These are phyloP conservation scores for Pheosia gnoma DNA, from an alignment of 2,888 invertebrate species.

Conservation along the genomic window DNA sequence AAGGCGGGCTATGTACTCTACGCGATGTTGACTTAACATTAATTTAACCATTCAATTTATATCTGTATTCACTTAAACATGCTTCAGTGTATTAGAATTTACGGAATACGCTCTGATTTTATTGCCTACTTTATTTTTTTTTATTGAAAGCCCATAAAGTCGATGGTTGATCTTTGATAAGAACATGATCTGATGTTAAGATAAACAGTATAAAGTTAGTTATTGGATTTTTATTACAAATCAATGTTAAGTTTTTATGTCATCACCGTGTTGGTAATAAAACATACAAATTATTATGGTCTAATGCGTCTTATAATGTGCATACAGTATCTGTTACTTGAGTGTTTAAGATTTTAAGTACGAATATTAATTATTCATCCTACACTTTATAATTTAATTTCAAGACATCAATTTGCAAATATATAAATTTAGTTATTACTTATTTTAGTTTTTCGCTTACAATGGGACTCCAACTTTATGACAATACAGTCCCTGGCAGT, in stretches of 20 bases:
- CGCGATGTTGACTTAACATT: constrained; percentile 30
- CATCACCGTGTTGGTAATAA: constrained; percentile 19
- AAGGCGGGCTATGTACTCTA: constrained; percentile 23
- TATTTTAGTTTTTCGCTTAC: neutral
- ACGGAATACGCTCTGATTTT: constrained; percentile 29
- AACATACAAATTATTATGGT: constrained; percentile 1
- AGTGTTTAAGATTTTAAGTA: neutral
- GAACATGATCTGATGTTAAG: constrained; percentile 29
- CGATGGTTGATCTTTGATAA: constrained; percentile 31
- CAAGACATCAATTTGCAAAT: neutral
- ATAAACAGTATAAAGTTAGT: constrained; percentile 28
- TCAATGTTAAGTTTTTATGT: constrained; percentile 26
- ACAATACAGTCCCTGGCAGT: constrained; percentile 6
- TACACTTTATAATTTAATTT: constrained; percentile 1
- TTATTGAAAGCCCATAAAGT: constrained; percentile 26
- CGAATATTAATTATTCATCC: neutral
- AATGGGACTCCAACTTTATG: constrained; percentile 2
- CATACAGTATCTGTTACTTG: neutral
- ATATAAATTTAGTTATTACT: neutral
- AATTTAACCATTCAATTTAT: constrained; percentile 26
- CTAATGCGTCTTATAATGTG: constrained; percentile 1
- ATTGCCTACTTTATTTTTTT: constrained; percentile 27
- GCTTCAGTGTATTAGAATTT: constrained; percentile 11
- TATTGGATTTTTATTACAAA: constrained; percentile 36
- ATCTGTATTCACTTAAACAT: constrained; percentile 7